phyloP scores from a whole-genome alignment of 2,797 vertebrate genomes.

The Darevskia nairensis region DNA sequence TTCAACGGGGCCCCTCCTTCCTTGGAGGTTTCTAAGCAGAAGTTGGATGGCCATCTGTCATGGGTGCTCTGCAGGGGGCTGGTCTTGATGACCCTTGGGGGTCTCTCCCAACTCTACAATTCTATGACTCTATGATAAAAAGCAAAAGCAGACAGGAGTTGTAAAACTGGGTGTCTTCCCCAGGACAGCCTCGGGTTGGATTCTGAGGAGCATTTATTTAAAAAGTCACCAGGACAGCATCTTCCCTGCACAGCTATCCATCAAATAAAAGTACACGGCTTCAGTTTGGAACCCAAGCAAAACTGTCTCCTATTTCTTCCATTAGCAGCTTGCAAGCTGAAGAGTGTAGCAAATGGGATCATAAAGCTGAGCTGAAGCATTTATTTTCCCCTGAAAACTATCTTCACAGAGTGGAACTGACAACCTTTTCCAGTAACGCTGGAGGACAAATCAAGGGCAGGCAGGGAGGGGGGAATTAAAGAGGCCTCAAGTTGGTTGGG shows the following conservation, averaged over 20 bases:
- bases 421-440: constrained; percentile 48
- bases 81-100: too few relatives aligned
- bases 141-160: not conserved
- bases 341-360: constrained; percentile 59
- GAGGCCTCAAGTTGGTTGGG: not conserved
- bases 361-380: constrained; percentile 25
- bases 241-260: not conserved
- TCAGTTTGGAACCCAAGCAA: not conserved
- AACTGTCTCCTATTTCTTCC: constrained; percentile 33
- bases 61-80: too few relatives aligned
- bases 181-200: not conserved
- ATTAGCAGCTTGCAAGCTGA: constrained; percentile 25
- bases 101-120: too few relatives aligned
- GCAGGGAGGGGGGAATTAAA: not conserved
- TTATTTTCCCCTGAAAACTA: constrained; percentile 55
- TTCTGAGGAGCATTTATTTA: not conserved
- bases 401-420: constrained; percentile 41
- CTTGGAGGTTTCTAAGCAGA: too few relatives aligned
- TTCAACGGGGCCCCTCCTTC: not conserved
- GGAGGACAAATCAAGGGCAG: constrained; percentile 69
- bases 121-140: not conserved
- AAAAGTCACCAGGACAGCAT: not conserved
- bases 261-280: not conserved
- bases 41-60: too few relatives aligned
- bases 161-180: too few relatives aligned